Evolutionary conservation across 2,888 invertebrate species (phyloP).

Genomic region (Eilema sororculum): DNA sequence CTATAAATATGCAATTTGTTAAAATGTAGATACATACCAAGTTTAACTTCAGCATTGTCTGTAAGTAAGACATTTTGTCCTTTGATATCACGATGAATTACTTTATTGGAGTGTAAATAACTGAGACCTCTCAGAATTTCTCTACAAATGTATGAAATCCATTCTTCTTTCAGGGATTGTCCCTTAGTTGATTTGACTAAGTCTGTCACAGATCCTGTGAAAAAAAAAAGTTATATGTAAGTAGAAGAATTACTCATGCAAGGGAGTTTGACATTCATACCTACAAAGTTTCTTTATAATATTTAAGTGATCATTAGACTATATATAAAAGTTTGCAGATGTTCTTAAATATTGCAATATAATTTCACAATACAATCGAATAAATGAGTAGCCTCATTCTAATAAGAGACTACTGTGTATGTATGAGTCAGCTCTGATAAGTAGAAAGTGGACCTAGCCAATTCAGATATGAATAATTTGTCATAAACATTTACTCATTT

Average conservation of each 20-base stretch:
- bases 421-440: conserved; percentile 4
- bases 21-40: conserved; percentile 88
- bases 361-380: too few relatives aligned
- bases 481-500: not conserved
- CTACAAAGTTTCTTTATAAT: not conserved
- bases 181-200: conserved; percentile 99
- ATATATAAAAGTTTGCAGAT: too few relatives aligned
- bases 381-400: not conserved
- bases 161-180: conserved; percentile 99
- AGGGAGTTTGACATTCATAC: too few relatives aligned
- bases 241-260: not conserved
- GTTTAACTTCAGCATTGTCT: conserved; percentile 99
- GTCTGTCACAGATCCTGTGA: conserved; percentile 97
- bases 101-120: conserved; percentile 99
- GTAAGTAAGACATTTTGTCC: conserved; percentile 99
- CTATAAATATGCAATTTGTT: not conserved
- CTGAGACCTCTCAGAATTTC: conserved; percentile 98
- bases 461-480: not conserved
- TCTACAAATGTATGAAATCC: conserved; percentile 99
- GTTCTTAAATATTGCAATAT: too few relatives aligned
- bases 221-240: not conserved
- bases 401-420: not conserved
- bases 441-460: not conserved
- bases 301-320: not conserved
- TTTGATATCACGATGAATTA: conserved; percentile 99